Evolutionary conservation across 1,140 invertebrate species (phyloP), one percentile per base, ranked within the genome.

Genomic region (Drepana arcuata): DNA sequence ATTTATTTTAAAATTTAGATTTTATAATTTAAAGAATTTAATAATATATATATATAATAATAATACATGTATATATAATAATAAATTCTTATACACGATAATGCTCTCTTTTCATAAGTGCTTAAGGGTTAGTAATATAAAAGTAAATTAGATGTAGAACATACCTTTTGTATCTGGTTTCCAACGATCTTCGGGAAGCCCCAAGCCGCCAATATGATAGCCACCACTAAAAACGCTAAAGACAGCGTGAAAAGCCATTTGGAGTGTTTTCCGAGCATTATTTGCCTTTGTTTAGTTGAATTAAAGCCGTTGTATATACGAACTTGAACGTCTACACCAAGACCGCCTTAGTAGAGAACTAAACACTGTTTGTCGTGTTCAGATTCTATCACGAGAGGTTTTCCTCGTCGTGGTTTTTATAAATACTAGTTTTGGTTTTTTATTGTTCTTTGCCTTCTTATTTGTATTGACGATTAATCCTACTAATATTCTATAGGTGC

Each of bases 91-190:
- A 9, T 29, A 34, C 31, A 28, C 15, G 27, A 27, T 34, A 34
- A n/a, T n/a, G n/a, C n/a, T n/a, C n/a, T n/a, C n/a, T n/a, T n/a
- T n/a, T n/a, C n/a, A n/a, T n/a, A n/a, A n/a, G n/a, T n/a, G n/a
- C n/a, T n/a, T 15, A 29, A 41, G 21, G 25, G 14, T 16, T 32
- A 14, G 14, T 15, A 31, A 18, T 32, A 15, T 25, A 13, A 31
- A 15, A 12, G 12, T 14, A 24, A n/a, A 13, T 16, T 5, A 5
- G 18, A 21, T 21, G 18, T 21, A 21, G 9, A 21, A 40, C 54
- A 62, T 46, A 80, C 75, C 57, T 78, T 75, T 34, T 78, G 58
- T 14, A 80, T 65, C 59, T 74, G 71, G 12, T 28, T 54, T 10
- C 48, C 55, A 7, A 78, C 48, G 15, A 81, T 71, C 37, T 67